Evolutionary conservation across 1,140 invertebrate species (phyloP), one percentile per base, ranked within the genome.

Genomic region (Schlechtendalia chinensis): DNA sequence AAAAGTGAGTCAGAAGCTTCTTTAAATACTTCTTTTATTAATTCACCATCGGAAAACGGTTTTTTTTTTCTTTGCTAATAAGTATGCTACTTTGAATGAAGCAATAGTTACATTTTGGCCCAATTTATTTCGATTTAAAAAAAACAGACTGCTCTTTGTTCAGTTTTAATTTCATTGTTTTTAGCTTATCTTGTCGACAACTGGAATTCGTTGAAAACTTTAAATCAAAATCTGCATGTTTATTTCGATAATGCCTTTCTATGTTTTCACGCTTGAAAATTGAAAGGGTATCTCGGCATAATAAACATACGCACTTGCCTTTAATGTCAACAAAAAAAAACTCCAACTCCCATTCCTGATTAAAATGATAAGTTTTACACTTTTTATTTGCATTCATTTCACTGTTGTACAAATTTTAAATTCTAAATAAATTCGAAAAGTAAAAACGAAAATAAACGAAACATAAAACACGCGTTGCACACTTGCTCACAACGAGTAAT

Each of bases 1-100:
- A 67, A 45, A n/a, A 67, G n/a, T 67, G 63, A 67, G 32, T 67
- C 32, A 67, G 19, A 67, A 0, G 32, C 63, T 67, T 67, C 63
- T 65, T 65, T 65, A 65, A 59, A 79, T 0, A 56, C 54, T 61
- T 59, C 74, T 58, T 79, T 79, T 17, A 61, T 63, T 24, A 61
- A 61, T 79, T 79, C 14, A 29, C 75, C 75, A 79, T 79, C 75
- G 22, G 75, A 79, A 79, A 79, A 79, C 11, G 8, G 58, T 4
- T 27, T 59, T 59, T 27, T 59, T 59, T 14, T 27, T 27, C 22
- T 59, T 27, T 59, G 58, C 16, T 61, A 19, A 29, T 61, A 61
- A 29, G 27, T 19, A 61, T 61, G 59, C 24, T 61, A 61, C 14
- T 61, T 61, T 61, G 14, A 61, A 61, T 29, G 24, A 61, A 61